Conservation (phyloP, 2,113 vertebrate species). For the Pogonocichla stellata region DNA sequence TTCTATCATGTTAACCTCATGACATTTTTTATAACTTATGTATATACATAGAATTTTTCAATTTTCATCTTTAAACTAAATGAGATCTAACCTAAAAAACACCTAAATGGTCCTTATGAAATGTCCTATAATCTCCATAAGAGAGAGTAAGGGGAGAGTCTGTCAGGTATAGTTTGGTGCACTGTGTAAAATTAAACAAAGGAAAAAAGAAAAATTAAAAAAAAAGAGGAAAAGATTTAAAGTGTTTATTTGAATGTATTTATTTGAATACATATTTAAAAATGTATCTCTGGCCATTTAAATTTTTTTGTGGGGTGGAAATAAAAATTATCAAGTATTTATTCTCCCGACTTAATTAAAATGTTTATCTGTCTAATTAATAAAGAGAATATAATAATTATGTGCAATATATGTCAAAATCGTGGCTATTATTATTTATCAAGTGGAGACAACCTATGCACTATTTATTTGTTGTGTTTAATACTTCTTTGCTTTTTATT, state of each 20-base stretch:
- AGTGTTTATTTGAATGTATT: neutral
- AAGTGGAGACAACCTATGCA: neutral
- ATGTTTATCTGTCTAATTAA: neutral
- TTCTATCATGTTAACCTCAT: neutral
- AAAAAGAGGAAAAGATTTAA: neutral
- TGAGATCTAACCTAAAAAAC: neutral
- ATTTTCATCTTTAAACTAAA: neutral
- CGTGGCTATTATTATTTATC: neutral
- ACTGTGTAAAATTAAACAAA: neutral
- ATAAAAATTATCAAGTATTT: neutral
- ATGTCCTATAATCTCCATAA: rapidly evolving
- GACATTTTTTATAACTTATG: rapidly evolving
- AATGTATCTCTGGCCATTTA: neutral
- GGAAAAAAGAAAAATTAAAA: neutral
- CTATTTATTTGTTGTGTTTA: neutral
- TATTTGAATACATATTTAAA: neutral
- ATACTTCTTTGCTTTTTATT: neutral
- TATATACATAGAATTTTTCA: neutral
- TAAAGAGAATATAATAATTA: neutral
- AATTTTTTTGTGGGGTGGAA: neutral
- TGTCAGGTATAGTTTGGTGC: neutral
- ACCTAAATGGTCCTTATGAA: neutral
- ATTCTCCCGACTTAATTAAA: neutral
- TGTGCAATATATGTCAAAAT: neutral
- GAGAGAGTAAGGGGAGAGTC: neutral